Percentiles rank a stretch among this genome's conserved stretches.
These are phyloP conservation scores for Lagocephalus sceleratus DNA, from an alignment of 2,797 vertebrate species.

Conservation along the genomic window DNA sequence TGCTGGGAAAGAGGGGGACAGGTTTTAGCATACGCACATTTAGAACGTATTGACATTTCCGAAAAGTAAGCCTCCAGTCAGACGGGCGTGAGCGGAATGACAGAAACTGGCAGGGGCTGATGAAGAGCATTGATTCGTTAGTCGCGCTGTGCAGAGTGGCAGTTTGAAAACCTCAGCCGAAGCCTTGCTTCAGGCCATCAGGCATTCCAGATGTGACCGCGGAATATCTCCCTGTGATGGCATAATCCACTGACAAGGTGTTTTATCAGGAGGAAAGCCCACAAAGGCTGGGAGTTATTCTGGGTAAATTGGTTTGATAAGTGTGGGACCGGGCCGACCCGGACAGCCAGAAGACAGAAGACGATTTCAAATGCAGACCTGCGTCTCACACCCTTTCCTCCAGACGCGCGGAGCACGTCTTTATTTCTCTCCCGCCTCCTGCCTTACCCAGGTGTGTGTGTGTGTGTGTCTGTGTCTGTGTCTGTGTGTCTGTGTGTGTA, in stretches of 20 bases:
- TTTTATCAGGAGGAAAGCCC: conserved; percentile 26
- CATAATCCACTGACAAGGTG: no score
- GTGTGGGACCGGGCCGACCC: conserved; percentile 11
- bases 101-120: conserved; percentile 50
- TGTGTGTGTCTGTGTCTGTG: conserved; percentile 1
- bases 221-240: conserved; percentile 15
- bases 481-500: conserved; percentile 9
- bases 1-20: conserved; percentile 30
- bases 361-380: conserved; percentile 40
- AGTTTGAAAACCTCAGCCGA: conserved; percentile 55
- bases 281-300: conserved; percentile 28
- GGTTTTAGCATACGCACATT: conserved; percentile 10
- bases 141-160: conserved; percentile 55
- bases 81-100: conserved; percentile 36
- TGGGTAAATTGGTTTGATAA: conserved; percentile 40
- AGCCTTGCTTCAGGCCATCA: conserved; percentile 43
- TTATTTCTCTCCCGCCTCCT: conserved; percentile 8
- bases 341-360: conserved; percentile 39
- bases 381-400: conserved; percentile 32
- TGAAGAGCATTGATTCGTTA: conserved; percentile 55
- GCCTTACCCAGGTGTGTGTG: conserved; percentile 11
- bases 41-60: conserved; percentile 53
- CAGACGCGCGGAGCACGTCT: conserved; percentile 28
- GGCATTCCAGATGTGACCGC: conserved; percentile 40
- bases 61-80: conserved; percentile 47